Evolutionary conservation across 1,140 invertebrate genomes (phyloP), one percentile per base, ranked within the genome.

Genomic region (Helicoverpa zea): DNA sequence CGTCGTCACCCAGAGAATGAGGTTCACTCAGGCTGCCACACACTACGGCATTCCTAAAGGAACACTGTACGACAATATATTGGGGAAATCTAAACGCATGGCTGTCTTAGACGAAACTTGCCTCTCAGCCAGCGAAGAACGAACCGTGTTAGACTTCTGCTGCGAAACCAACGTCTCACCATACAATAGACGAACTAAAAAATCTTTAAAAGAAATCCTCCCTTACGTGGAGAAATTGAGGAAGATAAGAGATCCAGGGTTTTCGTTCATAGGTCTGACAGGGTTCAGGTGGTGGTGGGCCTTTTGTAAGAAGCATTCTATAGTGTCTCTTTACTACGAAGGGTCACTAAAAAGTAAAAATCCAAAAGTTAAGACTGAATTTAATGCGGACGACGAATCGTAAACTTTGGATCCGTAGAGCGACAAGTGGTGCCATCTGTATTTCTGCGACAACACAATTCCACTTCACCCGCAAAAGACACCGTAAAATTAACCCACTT

Each of bases 241-340:
- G 82, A 95, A 96, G 63, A 91, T 89, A 16, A 95, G 96, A 78
- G 96, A 97, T 80, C 96, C 97, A 0, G 95, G 94, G 77, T 97
- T 97, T 87, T 89, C 95, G 29, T 97, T 97, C 83, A 96, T 96
- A 58, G 97, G 97, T 5, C 92, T 97, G 9, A 96, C 96, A 9
- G 97, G 97, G 2, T 97, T 97, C 85, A 91, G 97, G 18, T 97
- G 97, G 97, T 97, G 97, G 97, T 97, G 97, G 97, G 97, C 97
- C 0, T 97, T 97, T 86, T 97, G 97, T 94, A 97, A 97, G 89
- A 97, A 97, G 86, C 96, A 97, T 92, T 97, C 96, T 61, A 97
- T 97, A 75, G 97, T 97, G 2, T 94, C 92, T 2, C 68, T 94
- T 0, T 92, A 90, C 78, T 94, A 92, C 35, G 90, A 94, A 68